phyloP scores from a whole-genome alignment of 2,797 vertebrate species.

The Oreochromis grahami region DNA sequence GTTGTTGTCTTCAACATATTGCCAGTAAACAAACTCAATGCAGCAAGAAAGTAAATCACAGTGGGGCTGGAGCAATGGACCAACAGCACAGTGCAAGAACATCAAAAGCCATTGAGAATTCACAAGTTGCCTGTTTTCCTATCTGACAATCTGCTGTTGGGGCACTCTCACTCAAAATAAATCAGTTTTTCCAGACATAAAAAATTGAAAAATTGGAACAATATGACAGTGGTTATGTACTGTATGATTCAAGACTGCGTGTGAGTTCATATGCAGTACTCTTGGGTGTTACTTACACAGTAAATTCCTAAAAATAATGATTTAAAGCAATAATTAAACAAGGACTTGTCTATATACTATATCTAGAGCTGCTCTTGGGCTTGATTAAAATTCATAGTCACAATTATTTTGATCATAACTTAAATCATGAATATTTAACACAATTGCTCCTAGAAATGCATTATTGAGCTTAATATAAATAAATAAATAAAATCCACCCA shows the following conservation, averaged over 20 bases:
- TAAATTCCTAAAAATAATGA: neutral
- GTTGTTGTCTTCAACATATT: conserved; percentile 24
- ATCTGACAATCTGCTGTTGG: conserved; percentile 39
- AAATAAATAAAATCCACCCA: neutral
- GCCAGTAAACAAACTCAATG: conserved; percentile 34
- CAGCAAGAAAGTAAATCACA: conserved; percentile 11
- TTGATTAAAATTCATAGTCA: neutral
- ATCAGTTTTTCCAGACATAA: neutral
- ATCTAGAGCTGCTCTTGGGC: neutral
- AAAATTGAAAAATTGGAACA: neutral
- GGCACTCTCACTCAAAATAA: conserved; percentile 31
- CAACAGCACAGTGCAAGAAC: conserved; percentile 33
- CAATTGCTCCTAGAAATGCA: neutral
- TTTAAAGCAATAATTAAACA: neutral
- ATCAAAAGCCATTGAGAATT: conserved; percentile 46
- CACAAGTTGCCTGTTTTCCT: conserved; percentile 50
- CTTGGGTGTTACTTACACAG: neutral
- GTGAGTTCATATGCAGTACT: neutral
- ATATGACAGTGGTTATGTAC: neutral
- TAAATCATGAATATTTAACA: neutral
- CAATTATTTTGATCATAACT: neutral
- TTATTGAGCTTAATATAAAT: neutral
- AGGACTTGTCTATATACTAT: neutral
- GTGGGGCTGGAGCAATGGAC: conserved; percentile 10
- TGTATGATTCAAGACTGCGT: neutral